Evolutionary conservation across 53 echinoderm and acorn worm species (phyloP).

Genomic region (Stichopus horrens): DNA sequence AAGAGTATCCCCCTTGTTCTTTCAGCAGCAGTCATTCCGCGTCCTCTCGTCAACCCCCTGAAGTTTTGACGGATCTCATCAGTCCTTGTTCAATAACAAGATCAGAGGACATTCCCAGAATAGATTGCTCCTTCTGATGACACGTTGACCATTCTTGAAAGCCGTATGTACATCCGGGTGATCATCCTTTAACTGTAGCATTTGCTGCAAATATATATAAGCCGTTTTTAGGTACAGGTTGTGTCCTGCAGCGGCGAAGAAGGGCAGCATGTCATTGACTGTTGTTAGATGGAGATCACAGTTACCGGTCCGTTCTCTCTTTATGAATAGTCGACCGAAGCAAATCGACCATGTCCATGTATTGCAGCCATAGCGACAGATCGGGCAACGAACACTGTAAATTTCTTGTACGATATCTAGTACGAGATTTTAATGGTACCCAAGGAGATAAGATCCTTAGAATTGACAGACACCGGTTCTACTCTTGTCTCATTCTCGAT

Average conservation of each 20-base stretch:
- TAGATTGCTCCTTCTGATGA: slow-evolving; percentile 54
- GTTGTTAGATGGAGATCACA: slow-evolving; percentile 40
- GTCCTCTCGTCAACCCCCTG: slow-evolving; percentile 65
- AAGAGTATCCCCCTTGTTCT: slow-evolving; percentile 35
- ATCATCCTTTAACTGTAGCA: slow-evolving; percentile 15
- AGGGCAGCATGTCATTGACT: slow-evolving; percentile 45
- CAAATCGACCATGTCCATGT: slow-evolving; percentile 25
- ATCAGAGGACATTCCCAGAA: slow-evolving; percentile 52
- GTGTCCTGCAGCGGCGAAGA: slow-evolving; percentile 50
- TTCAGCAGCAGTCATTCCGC: slow-evolving; percentile 55
- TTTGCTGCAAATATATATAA: slow-evolving; percentile 23
- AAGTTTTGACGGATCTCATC: slow-evolving; percentile 52
- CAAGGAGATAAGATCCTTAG: slow-evolving; percentile 43
- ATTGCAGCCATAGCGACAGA: slow-evolving; percentile 13
- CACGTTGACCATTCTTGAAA: slow-evolving; percentile 56
- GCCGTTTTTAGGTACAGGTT: slow-evolving; percentile 24
- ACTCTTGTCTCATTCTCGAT: slow-evolving; percentile 1
- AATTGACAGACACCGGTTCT: slow-evolving; percentile 39
- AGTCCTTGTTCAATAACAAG: slow-evolving; percentile 61
- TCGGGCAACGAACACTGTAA: slow-evolving; percentile 1
- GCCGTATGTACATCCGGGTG: slow-evolving; percentile 46
- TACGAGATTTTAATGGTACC: slow-evolving; percentile 24
- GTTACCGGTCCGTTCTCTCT: slow-evolving; percentile 36
- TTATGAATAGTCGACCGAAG: slow-evolving; percentile 22
- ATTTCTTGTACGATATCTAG: slow-evolving; percentile 25